Conservation (phyloP, 2,888 invertebrate genomes). For the Drosophila ochracea region DNA sequence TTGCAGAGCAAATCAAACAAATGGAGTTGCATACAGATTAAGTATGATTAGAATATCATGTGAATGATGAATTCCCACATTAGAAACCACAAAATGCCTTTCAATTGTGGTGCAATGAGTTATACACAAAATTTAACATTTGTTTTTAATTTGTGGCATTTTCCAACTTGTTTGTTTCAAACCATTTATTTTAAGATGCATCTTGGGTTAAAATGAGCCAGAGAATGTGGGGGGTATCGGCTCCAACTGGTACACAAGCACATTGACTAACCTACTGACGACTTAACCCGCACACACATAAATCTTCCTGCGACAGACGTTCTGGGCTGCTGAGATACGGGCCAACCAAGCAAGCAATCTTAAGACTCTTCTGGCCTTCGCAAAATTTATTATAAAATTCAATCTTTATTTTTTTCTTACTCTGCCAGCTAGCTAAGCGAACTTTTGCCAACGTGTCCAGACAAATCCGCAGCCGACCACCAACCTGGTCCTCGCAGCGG, state of each 20-base stretch:
- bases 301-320: constrained; percentile 53
- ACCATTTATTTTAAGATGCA: constrained; percentile 7
- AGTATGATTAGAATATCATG: background rate
- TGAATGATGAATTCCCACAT: background rate
- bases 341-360: constrained; percentile 42
- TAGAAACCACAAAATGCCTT: background rate
- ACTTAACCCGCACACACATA: constrained; percentile 71
- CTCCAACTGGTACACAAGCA: constrained; percentile 12
- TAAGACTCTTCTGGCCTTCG: constrained; percentile 54
- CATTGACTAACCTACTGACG: constrained; percentile 65
- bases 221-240: background rate
- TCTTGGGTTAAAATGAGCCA: constrained; percentile 4
- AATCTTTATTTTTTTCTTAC: constrained; percentile 52
- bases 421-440: constrained; percentile 29
- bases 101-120: background rate
- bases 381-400: constrained; percentile 76
- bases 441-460: constrained; percentile 63
- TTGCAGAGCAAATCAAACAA: background rate
- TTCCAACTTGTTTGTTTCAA: constrained; percentile 20
- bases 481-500: constrained; percentile 23
- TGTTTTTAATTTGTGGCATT: constrained; percentile 25
- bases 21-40: background rate
- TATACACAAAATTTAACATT: background rate
- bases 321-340: constrained; percentile 38
- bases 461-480: constrained; percentile 46